Conservation (phyloP, 2,888 invertebrate species). For the Erpobdella octoculata region DNA sequence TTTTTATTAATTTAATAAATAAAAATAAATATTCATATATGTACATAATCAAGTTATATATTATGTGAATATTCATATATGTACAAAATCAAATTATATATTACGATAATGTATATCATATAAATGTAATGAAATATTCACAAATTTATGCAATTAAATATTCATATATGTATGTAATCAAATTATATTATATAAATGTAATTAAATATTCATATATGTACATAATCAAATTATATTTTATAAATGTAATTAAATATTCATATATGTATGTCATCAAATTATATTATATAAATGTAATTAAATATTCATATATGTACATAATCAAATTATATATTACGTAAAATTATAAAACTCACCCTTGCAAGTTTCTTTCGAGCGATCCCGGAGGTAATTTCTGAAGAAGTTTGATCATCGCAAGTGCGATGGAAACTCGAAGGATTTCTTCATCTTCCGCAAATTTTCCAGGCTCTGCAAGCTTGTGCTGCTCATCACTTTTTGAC, state of each 20-base stretch:
- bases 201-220: too few species aligned
- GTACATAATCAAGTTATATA: too few species aligned
- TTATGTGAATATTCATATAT: too few species aligned
- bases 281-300: neutral
- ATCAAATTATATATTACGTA: neutral
- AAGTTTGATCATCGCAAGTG: constrained; percentile 81
- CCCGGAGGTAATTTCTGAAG: constrained; percentile 75
- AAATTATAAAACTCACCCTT: constrained; percentile 61
- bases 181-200: too few species aligned
- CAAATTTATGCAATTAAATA: too few species aligned
- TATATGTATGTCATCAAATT: neutral
- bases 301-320: neutral
- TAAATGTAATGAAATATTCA: too few species aligned
- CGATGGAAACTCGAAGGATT: constrained; percentile 79
- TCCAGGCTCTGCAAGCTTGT: constrained; percentile 44
- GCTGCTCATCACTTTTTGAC: constrained; percentile 47
- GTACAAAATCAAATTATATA: neutral
- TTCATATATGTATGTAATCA: too few species aligned
- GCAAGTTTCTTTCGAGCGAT: constrained; percentile 67
- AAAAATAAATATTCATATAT: too few species aligned
- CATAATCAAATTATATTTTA: neutral
- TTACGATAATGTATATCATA: neutral
- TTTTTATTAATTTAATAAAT: neutral
- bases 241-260: neutral
- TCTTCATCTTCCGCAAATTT: constrained; percentile 62